These are phyloP conservation scores for Protophormia terraenovae DNA, from an alignment of 2,888 invertebrate species.

Conservation along the genomic window DNA sequence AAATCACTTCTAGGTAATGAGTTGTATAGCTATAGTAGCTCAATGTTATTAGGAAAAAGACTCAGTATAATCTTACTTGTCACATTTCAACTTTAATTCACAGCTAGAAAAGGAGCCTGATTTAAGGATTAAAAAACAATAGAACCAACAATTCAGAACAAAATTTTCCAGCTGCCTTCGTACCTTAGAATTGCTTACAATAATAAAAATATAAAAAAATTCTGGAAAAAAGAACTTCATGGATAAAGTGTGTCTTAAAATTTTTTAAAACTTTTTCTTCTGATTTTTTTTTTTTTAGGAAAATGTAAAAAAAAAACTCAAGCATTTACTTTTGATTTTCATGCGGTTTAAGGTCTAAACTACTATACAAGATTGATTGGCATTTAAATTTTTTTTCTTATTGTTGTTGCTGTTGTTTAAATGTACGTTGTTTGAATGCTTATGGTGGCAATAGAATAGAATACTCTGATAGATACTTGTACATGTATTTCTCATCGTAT, in stretches of 20 bases:
- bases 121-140: no score
- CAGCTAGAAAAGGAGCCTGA: no score
- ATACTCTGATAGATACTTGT: not conserved
- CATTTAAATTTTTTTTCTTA: slow-evolving; percentile 54
- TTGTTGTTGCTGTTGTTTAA: not conserved
- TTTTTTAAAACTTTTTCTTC: slow-evolving; percentile 17
- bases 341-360: slow-evolving; percentile 68
- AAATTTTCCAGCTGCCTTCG: not conserved
- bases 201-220: not conserved
- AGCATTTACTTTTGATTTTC: slow-evolving; percentile 66
- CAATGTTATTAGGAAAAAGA: no score
- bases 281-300: not conserved
- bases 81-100: no score
- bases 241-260: slow-evolving; percentile 50
- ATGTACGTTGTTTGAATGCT: slow-evolving; percentile 60
- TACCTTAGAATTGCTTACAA: not conserved
- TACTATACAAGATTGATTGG: slow-evolving; percentile 64
- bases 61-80: no score
- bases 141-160: no score
- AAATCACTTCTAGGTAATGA: no score
- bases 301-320: slow-evolving; percentile 13
- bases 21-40: no score
- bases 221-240: slow-evolving; percentile 5
- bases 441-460: slow-evolving; percentile 38
- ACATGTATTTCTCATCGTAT: slow-evolving; percentile 20